Evolutionary conservation across 2,888 invertebrate genomes (phyloP).

Genomic region (Aelia acuminata): DNA sequence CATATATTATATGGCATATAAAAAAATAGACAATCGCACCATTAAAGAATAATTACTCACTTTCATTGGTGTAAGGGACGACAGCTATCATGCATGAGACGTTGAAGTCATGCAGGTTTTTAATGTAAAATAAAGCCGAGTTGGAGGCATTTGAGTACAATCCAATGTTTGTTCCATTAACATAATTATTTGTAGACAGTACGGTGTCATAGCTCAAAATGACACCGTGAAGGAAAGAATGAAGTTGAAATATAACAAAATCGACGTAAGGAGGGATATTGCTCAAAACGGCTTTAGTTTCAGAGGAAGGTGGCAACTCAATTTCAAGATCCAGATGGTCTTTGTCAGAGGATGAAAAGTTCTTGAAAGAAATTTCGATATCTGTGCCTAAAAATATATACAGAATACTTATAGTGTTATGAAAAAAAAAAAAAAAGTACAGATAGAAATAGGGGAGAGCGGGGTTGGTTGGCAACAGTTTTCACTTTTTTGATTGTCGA

Average conservation of each 20-base stretch:
- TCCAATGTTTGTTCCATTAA: slow-evolving; percentile 77
- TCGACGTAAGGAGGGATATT: slow-evolving; percentile 71
- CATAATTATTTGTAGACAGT: slow-evolving; percentile 68
- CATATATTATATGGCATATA: slow-evolving; percentile 60
- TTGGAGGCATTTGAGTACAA: slow-evolving; percentile 69
- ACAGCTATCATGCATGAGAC: slow-evolving; percentile 71
- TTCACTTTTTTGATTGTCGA: too few species aligned
- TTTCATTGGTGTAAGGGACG: slow-evolving; percentile 72
- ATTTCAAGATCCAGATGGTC: slow-evolving; percentile 61
- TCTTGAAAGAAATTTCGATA: slow-evolving; percentile 58
- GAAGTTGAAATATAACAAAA: slow-evolving; percentile 78
- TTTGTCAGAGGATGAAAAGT: slow-evolving; percentile 50
- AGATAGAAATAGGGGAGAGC: too few species aligned
- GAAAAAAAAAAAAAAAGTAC: neutral
- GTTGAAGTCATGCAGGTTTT: slow-evolving; percentile 70
- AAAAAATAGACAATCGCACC: neutral
- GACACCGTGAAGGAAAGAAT: slow-evolving; percentile 74
- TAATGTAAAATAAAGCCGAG: slow-evolving; percentile 69
- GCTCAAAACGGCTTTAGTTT: slow-evolving; percentile 69
- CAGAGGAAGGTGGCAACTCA: slow-evolving; percentile 56
- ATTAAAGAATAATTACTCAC: slow-evolving; percentile 69
- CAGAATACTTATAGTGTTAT: neutral
- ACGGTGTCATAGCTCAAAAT: slow-evolving; percentile 72
- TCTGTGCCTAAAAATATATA: slow-evolving; percentile 58
- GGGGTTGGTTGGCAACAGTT: too few species aligned